These are phyloP conservation scores for Crotophaga sulcirostris DNA, from an alignment of 2,113 vertebrate species.

Conservation along the genomic window DNA sequence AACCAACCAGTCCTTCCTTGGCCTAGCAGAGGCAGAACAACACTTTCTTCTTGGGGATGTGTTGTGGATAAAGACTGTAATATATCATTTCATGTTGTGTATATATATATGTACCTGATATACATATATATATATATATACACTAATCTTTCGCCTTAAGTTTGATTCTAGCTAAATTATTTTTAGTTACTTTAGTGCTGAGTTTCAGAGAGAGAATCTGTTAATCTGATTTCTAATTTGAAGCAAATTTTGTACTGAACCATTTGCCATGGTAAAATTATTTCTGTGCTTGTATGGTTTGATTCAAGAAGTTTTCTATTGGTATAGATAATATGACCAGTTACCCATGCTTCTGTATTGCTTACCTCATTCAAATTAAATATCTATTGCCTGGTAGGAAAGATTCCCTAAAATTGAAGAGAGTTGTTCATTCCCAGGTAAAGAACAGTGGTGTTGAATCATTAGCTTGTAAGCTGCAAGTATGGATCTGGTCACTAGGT, in stretches of 20 bases:
- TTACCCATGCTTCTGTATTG: not conserved
- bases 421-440: not conserved
- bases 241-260: not conserved
- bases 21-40: not conserved
- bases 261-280: not conserved
- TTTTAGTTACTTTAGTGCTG: not conserved
- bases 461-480: not conserved
- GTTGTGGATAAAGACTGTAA: not conserved
- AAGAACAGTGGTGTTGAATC: not conserved
- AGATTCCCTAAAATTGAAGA: not conserved
- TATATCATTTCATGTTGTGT: not conserved
- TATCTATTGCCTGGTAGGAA: not conserved
- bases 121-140: no score
- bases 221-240: not conserved
- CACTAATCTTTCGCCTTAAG: not conserved
- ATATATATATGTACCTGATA: not conserved
- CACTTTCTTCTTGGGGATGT: not conserved
- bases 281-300: not conserved
- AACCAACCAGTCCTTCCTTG: not conserved
- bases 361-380: not conserved
- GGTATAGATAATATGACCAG: not conserved
- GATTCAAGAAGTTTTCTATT: not conserved
- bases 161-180: not conserved
- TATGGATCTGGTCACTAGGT: not conserved
- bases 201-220: not conserved